Percentiles rank a stretch among this genome's conserved stretches.
Conservation (phyloP, 1,140 invertebrate genomes). For the Ditylenchus dipsaci region DNA sequence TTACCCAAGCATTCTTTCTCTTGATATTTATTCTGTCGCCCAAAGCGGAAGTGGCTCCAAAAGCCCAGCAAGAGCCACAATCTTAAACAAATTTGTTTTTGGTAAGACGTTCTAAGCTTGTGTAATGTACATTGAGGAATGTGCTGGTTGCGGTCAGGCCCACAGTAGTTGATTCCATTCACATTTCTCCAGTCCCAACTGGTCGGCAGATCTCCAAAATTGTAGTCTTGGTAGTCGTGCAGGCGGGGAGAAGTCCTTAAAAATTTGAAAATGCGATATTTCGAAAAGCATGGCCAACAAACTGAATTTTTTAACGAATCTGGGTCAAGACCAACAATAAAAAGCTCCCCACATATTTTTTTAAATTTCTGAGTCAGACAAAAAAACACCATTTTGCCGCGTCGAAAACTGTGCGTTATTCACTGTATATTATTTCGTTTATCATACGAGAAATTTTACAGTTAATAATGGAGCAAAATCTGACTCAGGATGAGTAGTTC, state of each 20-base stretch:
- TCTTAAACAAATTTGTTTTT: slow-evolving; percentile 52
- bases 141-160: slow-evolving; percentile 60
- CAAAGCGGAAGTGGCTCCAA: slow-evolving; percentile 55
- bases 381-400: too few relatives aligned
- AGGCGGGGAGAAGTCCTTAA: slow-evolving; percentile 22
- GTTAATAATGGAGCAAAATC: too few relatives aligned
- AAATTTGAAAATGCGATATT: neutral
- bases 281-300: neutral
- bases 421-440: too few relatives aligned
- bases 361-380: too few relatives aligned
- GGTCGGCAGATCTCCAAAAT: slow-evolving; percentile 54
- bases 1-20: slow-evolving; percentile 59
- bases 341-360: neutral
- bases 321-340: neutral
- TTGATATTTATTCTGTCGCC: slow-evolving; percentile 64
- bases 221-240: slow-evolving; percentile 36
- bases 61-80: slow-evolving; percentile 64
- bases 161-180: slow-evolving; percentile 60
- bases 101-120: slow-evolving; percentile 11
- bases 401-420: too few relatives aligned
- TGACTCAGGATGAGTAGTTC: too few relatives aligned
- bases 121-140: slow-evolving; percentile 52
- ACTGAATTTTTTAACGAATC: neutral
- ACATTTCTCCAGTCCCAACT: slow-evolving; percentile 62
- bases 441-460: too few relatives aligned